phyloP scores from a whole-genome alignment of 2,113 vertebrate species.

The Atherinomorus stipes region DNA sequence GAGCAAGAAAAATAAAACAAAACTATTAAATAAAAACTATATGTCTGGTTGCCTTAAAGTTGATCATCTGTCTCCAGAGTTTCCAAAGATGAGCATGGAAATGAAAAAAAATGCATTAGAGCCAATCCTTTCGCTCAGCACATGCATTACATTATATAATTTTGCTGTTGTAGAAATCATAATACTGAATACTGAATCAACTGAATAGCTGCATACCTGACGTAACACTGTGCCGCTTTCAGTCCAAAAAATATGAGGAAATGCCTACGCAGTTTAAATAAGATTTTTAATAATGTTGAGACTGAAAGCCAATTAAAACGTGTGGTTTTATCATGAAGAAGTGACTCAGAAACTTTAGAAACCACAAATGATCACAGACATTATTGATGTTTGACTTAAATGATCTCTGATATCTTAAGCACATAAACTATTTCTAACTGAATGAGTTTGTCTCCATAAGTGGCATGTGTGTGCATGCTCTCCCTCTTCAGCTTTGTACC shows the following conservation, averaged over 20 bases:
- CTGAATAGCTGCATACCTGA: no score
- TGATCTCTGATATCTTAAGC: slow-evolving; percentile 31
- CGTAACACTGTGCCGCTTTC: slow-evolving; percentile 17
- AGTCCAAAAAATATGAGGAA: slow-evolving; percentile 45
- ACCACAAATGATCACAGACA: neutral
- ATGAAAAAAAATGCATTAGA: slow-evolving; percentile 32
- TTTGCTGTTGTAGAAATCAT: neutral
- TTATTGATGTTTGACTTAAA: slow-evolving; percentile 16
- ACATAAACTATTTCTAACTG: neutral
- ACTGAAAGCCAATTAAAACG: slow-evolving; percentile 31
- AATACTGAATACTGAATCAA: no score
- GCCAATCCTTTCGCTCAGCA: slow-evolving; percentile 24
- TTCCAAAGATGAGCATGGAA: slow-evolving; percentile 39
- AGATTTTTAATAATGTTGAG: slow-evolving; percentile 48
- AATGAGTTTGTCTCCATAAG: no score
- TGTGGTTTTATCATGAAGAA: slow-evolving; percentile 4
- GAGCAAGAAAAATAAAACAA: neutral
- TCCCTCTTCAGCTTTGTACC: no score
- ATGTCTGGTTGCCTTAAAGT: slow-evolving; percentile 20
- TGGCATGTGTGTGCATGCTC: no score
- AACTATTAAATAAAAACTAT: neutral
- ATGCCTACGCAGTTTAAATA: slow-evolving; percentile 34
- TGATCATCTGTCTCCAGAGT: slow-evolving; percentile 11
- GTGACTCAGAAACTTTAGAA: slow-evolving; percentile 29
- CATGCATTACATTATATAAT: neutral